Evolutionary conservation across 2,113 vertebrate species (phyloP), one percentile per base, ranked within the genome.

Genomic region (Setophaga petechia): DNA sequence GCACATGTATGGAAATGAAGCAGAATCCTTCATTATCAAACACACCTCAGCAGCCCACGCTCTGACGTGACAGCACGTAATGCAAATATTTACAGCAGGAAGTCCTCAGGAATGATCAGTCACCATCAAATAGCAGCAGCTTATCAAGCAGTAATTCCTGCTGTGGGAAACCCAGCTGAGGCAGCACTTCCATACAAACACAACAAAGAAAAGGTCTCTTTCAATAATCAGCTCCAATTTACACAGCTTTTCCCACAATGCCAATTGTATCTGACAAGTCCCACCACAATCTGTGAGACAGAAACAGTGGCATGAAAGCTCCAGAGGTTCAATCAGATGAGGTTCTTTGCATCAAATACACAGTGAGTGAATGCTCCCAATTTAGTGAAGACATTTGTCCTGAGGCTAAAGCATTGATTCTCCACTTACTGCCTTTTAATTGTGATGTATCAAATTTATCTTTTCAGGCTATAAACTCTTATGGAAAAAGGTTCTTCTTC

Each of bases 381-480:
- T 92, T 95, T 91, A 88, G 52, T 30, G n/a, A 62, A 84, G 79
- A 86, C 61, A 92, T 90, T 93, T 93, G 76, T 90, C 92, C 92
- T 68, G 65, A 89, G 88, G 94, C 94, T 86, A 95, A 80, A 90
- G 31, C 90, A 95, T 57, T 61, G 83, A 96, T 95, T 93, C 57
- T 84, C 41, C 75, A 90, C 73, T 97, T 94, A 89, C 41, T 91
- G 78, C 78, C 92, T 84, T 95, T 94, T 93, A 96, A 95, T 96
- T 92, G 88, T 84, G 79, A 90, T 92, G 47, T 30, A 88, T 51
- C 63, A 49, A 72, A 62, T 96, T 90, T 82, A 90, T 89, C 79
- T 81, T 88, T 88, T 75, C 37, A 93, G 90, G 46, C 61, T 86
- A 78, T 65, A 74, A 89, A 58, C 44, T 81, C 90, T 49, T 54